A percentile compares a stretch with the other conserved stretches of the same genome.
Conservation (phyloP, 2,113 vertebrate species). For the Ageneiosus marmoratus region DNA sequence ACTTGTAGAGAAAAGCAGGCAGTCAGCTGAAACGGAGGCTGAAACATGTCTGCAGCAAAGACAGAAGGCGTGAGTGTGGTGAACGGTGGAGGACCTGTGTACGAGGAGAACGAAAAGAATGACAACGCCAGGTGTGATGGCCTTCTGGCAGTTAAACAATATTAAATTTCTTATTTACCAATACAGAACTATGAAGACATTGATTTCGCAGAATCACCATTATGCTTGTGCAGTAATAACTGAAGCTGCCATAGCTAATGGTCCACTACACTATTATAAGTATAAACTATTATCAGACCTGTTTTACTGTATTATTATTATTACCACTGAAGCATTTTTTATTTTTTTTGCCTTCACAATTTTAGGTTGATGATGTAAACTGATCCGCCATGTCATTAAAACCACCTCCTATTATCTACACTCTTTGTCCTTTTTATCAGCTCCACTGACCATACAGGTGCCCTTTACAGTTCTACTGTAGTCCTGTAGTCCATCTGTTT, state of each 20-base stretch:
- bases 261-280: neutral
- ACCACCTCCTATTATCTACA: no score
- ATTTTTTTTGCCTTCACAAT: no score
- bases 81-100: conserved; percentile 58
- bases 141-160: no score
- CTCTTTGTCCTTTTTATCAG: neutral
- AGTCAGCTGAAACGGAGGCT: conserved; percentile 1
- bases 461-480: neutral
- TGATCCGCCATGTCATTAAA: no score
- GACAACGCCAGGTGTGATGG: conserved; percentile 57
- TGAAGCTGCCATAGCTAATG: neutral
- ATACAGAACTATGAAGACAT: no score
- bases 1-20: neutral
- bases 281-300: no score
- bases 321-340: no score
- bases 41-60: conserved; percentile 56
- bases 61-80: conserved; percentile 56
- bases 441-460: no score
- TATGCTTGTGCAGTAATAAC: neutral
- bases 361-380: no score
- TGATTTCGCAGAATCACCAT: neutral
- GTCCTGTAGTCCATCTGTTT: no score
- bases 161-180: no score
- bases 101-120: conserved; percentile 56
- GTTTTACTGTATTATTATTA: neutral